Evolutionary conservation across 1,140 invertebrate species (phyloP).

Genomic region (Drosophila nikananu): DNA sequence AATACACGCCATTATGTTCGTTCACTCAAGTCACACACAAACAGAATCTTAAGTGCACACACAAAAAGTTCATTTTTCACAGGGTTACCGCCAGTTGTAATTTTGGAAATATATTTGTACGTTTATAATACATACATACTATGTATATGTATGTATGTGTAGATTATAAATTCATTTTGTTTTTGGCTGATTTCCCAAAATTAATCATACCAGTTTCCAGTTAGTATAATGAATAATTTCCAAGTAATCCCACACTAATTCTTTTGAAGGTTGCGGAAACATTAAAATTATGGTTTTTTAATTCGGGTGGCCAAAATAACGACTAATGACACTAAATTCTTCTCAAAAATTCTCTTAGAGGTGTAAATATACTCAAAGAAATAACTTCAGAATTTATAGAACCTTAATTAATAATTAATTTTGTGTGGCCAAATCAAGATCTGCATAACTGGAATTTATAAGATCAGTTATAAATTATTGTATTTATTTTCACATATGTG

Average conservation of each 20-base stretch:
- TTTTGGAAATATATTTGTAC: neutral
- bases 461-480: neutral
- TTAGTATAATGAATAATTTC: conserved; percentile 7
- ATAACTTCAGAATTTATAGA: no score
- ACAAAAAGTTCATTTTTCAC: neutral
- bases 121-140: no score
- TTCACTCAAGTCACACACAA: conserved; percentile 14
- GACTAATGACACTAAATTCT: neutral
- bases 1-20: conserved; percentile 21
- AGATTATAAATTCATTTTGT: neutral
- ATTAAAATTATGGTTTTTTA: neutral
- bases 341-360: neutral
- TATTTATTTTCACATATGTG: neutral
- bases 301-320: neutral
- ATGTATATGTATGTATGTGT: neutral
- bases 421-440: neutral
- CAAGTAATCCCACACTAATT: conserved; percentile 4
- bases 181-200: neutral
- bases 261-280: conserved; percentile 6
- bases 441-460: conserved; percentile 6
- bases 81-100: neutral
- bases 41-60: conserved; percentile 17
- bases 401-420: no score
- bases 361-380: neutral
- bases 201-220: neutral